Base-by-base conservation (phyloP, 2,888 invertebrate genomes). In the Eremobia ochroleuca region DNA sequence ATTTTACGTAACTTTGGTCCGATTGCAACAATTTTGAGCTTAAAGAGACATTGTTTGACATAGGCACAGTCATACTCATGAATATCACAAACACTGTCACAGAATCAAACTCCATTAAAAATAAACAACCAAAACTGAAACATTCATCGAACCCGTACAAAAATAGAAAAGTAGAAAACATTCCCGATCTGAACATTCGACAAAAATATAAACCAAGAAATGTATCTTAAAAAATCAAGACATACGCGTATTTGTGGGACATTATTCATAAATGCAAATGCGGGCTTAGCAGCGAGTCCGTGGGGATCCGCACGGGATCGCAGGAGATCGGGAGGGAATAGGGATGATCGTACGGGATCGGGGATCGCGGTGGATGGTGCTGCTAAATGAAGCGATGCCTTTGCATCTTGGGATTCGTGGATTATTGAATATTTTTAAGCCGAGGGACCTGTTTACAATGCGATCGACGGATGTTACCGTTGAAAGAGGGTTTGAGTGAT, bases 201-300 rank as follows among this genome's bases (percentile, higher is more conserved):
- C 71, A 78, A 75, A 80, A 88, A 85, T 77, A 77, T 64, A 74
- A 65, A 83, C 77, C 72, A 64, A 82, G 85, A 85, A 87, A 86
- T 88, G 85, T 86, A 78, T 81, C 85, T 83, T 85, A 82, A 90
- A 88, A 89, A 85, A 85, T 85, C 84, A 87, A 80, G 82, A 86
- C 77, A 83, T 75, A 80, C 79, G 79, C 78, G 76, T 77, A 86
- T 87, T 84, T 82, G 80, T 49, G 73, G 75, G 81, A 85, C 82
- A 87, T 90, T 91, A 91, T 92, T 91, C 91, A 92, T 91, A 88
- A 89, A 92, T 92, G 92, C 85, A 90, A 92, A 92, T 91, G 71
- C 69, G 70, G 77, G 82, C 82, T 85, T 88, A 86, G 82, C 86
- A 73, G 85, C 72, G 79, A 69, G 77, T 86, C 90, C 82, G 83